Conservation (phyloP, 2,113 vertebrate genomes). For the Naja naja region DNA sequence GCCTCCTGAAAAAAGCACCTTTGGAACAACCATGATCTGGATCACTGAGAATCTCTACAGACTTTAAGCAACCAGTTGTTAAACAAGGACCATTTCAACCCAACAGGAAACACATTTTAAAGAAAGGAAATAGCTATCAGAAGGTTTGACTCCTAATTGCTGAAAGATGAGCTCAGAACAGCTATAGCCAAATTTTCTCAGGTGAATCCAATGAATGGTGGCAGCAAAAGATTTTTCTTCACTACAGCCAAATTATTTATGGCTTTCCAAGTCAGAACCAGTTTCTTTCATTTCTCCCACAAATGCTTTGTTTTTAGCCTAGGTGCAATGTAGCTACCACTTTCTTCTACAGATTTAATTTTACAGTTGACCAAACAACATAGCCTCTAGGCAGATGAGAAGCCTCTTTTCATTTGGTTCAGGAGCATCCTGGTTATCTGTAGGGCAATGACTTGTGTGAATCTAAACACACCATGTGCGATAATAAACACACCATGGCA, state of each 20-base stretch:
- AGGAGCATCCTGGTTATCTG: neutral
- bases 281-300: neutral
- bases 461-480: neutral
- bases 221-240: neutral
- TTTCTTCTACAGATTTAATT: neutral
- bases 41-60: too few species aligned
- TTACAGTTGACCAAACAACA: neutral
- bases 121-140: neutral
- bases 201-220: neutral
- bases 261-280: neutral
- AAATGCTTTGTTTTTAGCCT: neutral
- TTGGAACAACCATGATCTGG: too few species aligned
- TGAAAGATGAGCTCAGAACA: neutral
- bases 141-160: neutral
- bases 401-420: neutral
- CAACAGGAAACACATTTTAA: neutral
- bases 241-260: neutral
- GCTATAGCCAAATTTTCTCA: neutral
- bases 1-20: too few species aligned
- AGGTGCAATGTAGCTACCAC: neutral
- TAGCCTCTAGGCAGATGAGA: neutral
- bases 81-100: neutral
- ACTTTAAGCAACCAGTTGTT: too few species aligned
- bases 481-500: conserved; percentile 18
- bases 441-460: neutral